These are phyloP conservation scores for Junonia oenone DNA, from an alignment of 2,888 invertebrate genomes.

Conservation along the genomic window DNA sequence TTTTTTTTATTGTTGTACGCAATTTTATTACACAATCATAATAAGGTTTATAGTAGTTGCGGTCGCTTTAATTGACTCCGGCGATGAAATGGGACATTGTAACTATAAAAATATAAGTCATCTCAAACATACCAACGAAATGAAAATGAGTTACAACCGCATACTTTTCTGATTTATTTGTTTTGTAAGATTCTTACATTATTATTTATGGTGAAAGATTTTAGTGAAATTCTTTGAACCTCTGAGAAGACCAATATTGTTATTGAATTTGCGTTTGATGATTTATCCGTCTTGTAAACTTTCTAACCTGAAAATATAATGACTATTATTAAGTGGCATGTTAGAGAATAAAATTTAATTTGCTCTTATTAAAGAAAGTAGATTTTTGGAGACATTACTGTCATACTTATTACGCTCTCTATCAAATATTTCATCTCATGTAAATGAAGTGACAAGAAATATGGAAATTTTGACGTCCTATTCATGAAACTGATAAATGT, in stretches of 20 bases:
- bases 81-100: conserved; percentile 7
- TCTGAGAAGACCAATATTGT: not conserved
- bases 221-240: not conserved
- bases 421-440: no score
- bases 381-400: no score
- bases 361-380: no score
- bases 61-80: conserved; percentile 4
- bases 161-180: not conserved
- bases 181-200: not conserved
- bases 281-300: no score
- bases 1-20: conserved; percentile 15
- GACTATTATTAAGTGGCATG: no score
- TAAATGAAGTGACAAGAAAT: no score
- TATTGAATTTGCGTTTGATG: no score
- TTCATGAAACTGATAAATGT: no score
- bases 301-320: no score
- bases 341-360: no score
- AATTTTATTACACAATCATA: conserved; percentile 22
- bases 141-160: not conserved
- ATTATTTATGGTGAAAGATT: not conserved
- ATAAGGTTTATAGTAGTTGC: conserved; percentile 5
- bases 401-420: no score
- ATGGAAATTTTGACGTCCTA: no score
- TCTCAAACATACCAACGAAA: not conserved
- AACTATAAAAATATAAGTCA: conserved; percentile 7